phyloP scores from a whole-genome alignment of 92 coral and sea anemone genomes.

The Siderastrea radians region DNA sequence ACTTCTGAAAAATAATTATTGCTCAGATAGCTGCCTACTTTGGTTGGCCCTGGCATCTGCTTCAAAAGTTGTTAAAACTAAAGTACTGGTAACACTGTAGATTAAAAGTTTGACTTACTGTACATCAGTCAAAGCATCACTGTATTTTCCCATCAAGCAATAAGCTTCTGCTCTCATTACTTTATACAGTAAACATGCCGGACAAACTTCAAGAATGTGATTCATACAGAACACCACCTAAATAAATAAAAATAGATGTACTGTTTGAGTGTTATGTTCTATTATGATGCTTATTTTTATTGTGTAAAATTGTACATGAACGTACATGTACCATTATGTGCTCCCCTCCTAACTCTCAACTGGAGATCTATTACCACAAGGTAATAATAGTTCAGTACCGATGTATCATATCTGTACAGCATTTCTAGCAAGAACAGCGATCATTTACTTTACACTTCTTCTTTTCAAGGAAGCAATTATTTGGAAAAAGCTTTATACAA shows the following conservation, averaged over 20 bases:
- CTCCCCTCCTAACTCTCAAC: too few species aligned
- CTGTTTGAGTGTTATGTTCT: neutral
- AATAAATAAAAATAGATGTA: neutral
- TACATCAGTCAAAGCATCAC: conserved; percentile 93
- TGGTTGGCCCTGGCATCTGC: neutral
- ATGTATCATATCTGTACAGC: too few species aligned
- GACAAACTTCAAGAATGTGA: conserved; percentile 78
- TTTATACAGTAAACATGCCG: conserved; percentile 82
- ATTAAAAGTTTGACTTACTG: conserved; percentile 68
- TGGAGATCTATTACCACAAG: too few species aligned
- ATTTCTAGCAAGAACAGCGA: too few species aligned
- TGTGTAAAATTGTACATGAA: too few species aligned
- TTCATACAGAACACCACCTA: conserved; percentile 95
- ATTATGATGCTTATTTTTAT: neutral
- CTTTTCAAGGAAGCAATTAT: too few species aligned
- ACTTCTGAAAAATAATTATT: too few species aligned
- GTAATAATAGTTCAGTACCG: too few species aligned
- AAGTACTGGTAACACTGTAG: neutral
- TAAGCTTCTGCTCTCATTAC: conserved; percentile 98
- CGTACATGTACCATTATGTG: too few species aligned
- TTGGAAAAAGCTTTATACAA: too few species aligned
- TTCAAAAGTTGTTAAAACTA: neutral
- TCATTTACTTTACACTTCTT: too few species aligned
- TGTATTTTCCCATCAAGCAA: conserved; percentile 88
- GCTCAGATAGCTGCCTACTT: neutral